Conservation (phyloP, 2,113 vertebrate genomes). For the Haplotaxodon microlepis region DNA sequence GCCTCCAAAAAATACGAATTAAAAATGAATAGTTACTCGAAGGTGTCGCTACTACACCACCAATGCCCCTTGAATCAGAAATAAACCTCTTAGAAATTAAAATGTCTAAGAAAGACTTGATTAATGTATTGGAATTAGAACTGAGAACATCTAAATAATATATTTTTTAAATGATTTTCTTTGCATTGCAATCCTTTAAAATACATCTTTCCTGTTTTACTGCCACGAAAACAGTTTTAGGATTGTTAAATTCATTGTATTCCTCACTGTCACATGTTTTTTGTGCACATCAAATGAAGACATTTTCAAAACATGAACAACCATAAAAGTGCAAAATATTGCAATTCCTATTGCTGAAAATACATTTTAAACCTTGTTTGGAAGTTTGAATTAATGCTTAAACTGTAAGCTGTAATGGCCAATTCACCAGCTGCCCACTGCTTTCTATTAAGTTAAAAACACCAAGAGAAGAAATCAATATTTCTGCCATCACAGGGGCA, state of each 20-base stretch:
- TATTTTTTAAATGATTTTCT: background rate
- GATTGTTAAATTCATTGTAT: background rate
- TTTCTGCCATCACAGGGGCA: background rate
- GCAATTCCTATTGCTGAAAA: background rate
- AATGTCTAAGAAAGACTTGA: background rate
- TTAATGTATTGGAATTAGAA: background rate
- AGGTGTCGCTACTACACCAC: background rate
- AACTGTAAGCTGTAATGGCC: background rate
- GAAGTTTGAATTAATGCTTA: background rate
- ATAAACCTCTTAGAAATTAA: background rate
- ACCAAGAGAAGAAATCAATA: background rate
- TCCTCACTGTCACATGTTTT: background rate
- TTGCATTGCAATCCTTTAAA: background rate
- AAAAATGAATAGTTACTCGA: background rate
- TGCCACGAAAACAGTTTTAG: rapidly evolving
- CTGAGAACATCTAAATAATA: background rate
- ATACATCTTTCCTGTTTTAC: background rate
- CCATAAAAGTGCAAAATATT: background rate
- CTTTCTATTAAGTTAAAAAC: background rate
- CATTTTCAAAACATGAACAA: background rate
- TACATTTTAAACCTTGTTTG: background rate
- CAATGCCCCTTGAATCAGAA: background rate
- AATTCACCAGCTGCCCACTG: background rate
- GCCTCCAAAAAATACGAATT: background rate
- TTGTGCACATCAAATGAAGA: background rate